Base-by-base conservation (phyloP, 2,888 invertebrate genomes). In the Pterostichus madidus region DNA sequence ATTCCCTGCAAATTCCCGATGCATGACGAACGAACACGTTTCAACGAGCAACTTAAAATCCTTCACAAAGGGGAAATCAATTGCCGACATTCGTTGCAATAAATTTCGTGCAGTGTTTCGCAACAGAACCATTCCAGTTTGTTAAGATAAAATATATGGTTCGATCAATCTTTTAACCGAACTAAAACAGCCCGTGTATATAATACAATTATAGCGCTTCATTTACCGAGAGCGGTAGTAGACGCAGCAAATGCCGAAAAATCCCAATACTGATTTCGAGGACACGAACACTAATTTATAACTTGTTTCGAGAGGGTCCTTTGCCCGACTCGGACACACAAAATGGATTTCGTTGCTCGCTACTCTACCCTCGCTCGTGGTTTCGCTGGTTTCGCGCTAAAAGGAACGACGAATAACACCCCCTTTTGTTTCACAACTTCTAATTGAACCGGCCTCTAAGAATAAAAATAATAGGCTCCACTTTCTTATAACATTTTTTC, bases 71-170 rank as follows among this genome's bases (percentile, higher is more conserved):
- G 24, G 46, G 68, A 68, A 79, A 79, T 79, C 79, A 79, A 79
- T 79, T 79, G 79, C 64, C 79, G 39, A 79, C 79, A 79, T 79
- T 79, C 68, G 32, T 46, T 44, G 79, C 79, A 64, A 79, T 79
- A 79, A 35, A 79, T 79, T 79, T 49, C 68, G 39, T 24, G 15
- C 64, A 64, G 49, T 79, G 64, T 68, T 49, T 79, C 79, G 64
- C 31, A 32, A 24, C 39, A 46, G 79, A 79, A 79, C 79, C 79
- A 35, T 79, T 79, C 64, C 79, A 79, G 79, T 79, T 79, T 79
- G 79, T 79, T 79, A 79, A 79, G 79, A 79, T 79, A 79, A 79
- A 79, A 79, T 79, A 79, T 79, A 52, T 52, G 79, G 46, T 79
- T 79, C 79, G 64, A 79, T 79, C 79, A 79, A 79, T 79, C 79